These are phyloP conservation scores for Nannoperca obscura DNA, from an alignment of 2,797 vertebrate species.

Conservation along the genomic window DNA sequence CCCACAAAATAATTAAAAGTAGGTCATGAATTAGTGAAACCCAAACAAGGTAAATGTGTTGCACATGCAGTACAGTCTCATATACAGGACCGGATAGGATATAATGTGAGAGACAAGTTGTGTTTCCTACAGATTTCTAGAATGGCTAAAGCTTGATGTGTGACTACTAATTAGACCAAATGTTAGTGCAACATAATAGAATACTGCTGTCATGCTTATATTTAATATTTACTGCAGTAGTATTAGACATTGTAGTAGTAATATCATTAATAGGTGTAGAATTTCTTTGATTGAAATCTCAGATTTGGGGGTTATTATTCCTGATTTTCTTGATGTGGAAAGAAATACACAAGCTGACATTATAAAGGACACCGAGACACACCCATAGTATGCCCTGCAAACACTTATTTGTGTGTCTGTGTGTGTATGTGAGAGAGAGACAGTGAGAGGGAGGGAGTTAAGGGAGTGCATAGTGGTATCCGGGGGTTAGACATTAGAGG, in stretches of 20 bases:
- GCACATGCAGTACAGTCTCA: neutral
- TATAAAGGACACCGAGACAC: slow-evolving; percentile 10
- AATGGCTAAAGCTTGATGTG: neutral
- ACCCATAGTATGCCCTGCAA: slow-evolving; percentile 7
- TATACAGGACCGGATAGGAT: neutral
- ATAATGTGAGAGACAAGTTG: neutral
- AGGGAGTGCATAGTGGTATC: slow-evolving; percentile 41
- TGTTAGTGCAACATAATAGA: neutral
- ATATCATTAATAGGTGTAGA: neutral
- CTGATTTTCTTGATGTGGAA: neutral
- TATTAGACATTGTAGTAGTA: neutral
- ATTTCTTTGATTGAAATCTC: neutral
- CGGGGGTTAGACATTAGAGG: slow-evolving; percentile 62
- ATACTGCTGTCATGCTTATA: neutral
- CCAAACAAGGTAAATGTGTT: slow-evolving; percentile 5
- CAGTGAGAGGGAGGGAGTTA: slow-evolving; percentile 23
- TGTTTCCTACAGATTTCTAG: neutral
- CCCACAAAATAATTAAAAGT: slow-evolving; percentile 30
- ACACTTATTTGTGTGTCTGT: neutral
- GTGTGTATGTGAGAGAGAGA: neutral
- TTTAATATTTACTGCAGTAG: neutral
- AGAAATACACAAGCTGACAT: slow-evolving; percentile 10
- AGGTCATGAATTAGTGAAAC: slow-evolving; percentile 18
- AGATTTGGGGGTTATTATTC: neutral
- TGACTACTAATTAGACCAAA: neutral